Base-by-base conservation (phyloP, 2,797 vertebrate genomes). In the Arvicola amphibius region DNA sequence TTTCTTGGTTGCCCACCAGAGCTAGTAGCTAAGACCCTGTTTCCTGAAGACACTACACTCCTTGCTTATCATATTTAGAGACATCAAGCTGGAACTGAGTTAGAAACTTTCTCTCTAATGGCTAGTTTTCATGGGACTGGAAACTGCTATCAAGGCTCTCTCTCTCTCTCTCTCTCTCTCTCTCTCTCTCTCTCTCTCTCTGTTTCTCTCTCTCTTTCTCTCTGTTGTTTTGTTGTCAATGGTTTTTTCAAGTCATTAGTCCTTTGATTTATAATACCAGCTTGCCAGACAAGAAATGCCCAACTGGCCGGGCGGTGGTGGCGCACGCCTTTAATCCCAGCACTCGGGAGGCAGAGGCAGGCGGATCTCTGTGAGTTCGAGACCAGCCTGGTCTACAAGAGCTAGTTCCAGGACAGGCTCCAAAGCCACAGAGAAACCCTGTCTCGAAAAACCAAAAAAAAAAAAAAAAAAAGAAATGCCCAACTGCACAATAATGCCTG, bases 401-500 rank as follows among this genome's bases (percentile, higher is more conserved):
- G n/a, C n/a, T n/a, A n/a, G n/a, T n/a, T n/a, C n/a, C n/a, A n/a
- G n/a, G n/a, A n/a, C n/a, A n/a, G n/a, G n/a, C n/a, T n/a, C n/a
- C n/a, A n/a, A n/a, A n/a, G n/a, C n/a, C n/a, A n/a, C n/a, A n/a
- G n/a, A n/a, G n/a, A n/a, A n/a, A n/a, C n/a, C n/a, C n/a, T n/a
- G n/a, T n/a, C n/a, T n/a, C n/a, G n/a, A n/a, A n/a, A n/a, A n/a
- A n/a, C n/a, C n/a, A n/a, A n/a, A n/a, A n/a, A n/a, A n/a, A n/a
- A n/a, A n/a, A n/a, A n/a, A n/a, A n/a, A n/a, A n/a, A n/a, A n/a
- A 84, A 84, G 81, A 84, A 65, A 65, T 65, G 40, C 17, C 40
- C 61, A 46, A 63, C 40, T 84, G 17, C 17, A 46, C 27, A 21
- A 46, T 13, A 65, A 65, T 46, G 9, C 59, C 59, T 63, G 40